phyloP scores from a whole-genome alignment of 1,140 invertebrate genomes.

The Heliconius himera region DNA sequence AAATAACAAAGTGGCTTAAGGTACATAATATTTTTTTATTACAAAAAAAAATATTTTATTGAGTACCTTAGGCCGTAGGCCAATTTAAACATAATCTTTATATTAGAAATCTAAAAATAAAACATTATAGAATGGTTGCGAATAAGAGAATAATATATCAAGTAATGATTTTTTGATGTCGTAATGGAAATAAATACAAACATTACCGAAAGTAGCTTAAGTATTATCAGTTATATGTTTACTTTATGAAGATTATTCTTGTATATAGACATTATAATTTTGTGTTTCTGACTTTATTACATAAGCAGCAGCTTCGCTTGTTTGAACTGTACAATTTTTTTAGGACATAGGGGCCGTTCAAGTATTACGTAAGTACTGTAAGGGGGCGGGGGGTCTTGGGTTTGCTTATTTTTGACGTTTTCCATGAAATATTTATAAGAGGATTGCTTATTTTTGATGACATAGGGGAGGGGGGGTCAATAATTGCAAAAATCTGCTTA shows the following conservation, averaged over 20 bases:
- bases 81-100: neutral
- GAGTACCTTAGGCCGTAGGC: neutral
- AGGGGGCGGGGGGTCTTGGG: no score
- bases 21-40: no score
- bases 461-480: no score
- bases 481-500: no score
- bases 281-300: neutral
- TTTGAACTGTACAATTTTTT: no score
- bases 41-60: no score
- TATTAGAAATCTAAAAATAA: constrained; percentile 5
- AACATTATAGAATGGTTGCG: neutral
- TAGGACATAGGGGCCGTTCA: no score
- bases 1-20: no score
- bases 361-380: no score
- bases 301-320: neutral
- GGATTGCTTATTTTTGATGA: no score
- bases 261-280: neutral
- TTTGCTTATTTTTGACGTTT: no score
- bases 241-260: neutral
- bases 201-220: neutral
- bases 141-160: constrained; percentile 2
- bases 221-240: neutral
- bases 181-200: neutral
- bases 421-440: no score
- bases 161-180: neutral